Conservation (phyloP, 2,888 invertebrate genomes). For the Diloba caeruleocephala region DNA sequence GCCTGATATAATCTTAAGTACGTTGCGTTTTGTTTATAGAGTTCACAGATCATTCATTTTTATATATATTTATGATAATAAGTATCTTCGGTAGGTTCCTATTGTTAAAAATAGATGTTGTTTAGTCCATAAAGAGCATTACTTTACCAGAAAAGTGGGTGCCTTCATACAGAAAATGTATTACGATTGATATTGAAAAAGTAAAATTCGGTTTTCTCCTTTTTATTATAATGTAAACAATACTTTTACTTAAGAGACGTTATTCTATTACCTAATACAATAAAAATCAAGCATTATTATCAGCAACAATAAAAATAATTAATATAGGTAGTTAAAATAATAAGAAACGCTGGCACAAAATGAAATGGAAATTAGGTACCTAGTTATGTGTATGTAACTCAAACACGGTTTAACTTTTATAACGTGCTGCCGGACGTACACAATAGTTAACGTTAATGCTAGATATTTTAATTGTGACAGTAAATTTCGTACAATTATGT, state of each 20-base stretch:
- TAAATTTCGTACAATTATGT: conserved; percentile 51
- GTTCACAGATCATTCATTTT: no score
- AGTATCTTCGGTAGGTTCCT: no score
- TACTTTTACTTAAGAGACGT: conserved; percentile 4
- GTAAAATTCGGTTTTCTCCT: background rate
- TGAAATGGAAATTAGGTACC: conserved; percentile 36
- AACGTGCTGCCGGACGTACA: conserved; percentile 32
- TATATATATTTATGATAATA: no score
- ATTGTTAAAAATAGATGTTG: no score
- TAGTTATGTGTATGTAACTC: conserved; percentile 37
- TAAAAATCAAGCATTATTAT: conserved; percentile 24
- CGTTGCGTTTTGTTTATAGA: no score
- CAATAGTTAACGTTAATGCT: conserved; percentile 45
- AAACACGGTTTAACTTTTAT: conserved; percentile 37
- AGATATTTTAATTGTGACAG: conserved; percentile 54
- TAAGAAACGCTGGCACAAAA: conserved; percentile 31
- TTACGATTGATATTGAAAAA: background rate
- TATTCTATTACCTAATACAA: conserved; percentile 13
- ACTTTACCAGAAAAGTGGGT: no score
- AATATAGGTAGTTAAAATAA: conserved; percentile 27
- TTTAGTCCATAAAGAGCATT: no score
- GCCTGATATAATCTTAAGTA: no score
- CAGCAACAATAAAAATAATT: conserved; percentile 32
- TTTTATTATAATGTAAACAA: background rate
- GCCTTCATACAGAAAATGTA: background rate